Evolutionary conservation across 2,888 invertebrate species (phyloP).

Genomic region (Drosophila meridionalis): DNA sequence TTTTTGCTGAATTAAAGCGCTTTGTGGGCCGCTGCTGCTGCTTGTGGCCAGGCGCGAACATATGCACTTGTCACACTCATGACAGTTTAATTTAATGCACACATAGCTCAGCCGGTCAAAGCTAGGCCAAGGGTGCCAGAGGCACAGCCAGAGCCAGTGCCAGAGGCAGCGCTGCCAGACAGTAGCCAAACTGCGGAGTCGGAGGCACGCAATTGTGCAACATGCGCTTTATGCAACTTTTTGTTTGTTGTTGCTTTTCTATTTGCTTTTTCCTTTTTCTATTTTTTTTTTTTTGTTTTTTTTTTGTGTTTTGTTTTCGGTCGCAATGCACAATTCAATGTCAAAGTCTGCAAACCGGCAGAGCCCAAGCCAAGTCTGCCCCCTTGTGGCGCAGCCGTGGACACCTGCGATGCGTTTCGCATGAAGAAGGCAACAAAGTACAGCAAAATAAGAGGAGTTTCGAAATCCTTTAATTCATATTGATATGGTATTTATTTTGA

Average conservation of each 20-base stretch:
- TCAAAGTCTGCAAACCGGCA: conserved; percentile 64
- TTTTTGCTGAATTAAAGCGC: conserved; percentile 76
- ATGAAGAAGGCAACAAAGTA: background rate
- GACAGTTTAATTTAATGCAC: conserved; percentile 81
- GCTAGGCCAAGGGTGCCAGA: conserved; percentile 1
- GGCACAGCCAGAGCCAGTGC: background rate
- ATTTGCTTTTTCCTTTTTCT: conserved; percentile 17
- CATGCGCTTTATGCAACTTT: conserved; percentile 70
- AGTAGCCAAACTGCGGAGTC: conserved; percentile 21
- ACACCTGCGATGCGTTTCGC: conserved; percentile 2
- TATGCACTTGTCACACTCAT: conserved; percentile 81
- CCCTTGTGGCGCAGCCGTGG: conserved; percentile 10
- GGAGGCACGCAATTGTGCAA: conserved; percentile 78
- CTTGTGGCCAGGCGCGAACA: conserved; percentile 70
- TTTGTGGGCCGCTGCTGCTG: conserved; percentile 37
- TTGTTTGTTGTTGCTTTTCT: conserved; percentile 4
- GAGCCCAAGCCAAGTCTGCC: background rate
- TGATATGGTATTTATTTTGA: no score
- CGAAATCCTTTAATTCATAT: background rate
- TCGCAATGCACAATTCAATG: conserved; percentile 67
- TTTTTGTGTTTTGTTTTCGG: conserved; percentile 34
- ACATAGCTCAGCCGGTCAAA: conserved; percentile 71
- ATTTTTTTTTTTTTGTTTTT: conserved; percentile 5
- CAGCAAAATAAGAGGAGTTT: background rate
- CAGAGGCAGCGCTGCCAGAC: conserved; percentile 6